These are phyloP conservation scores for Pentamera pediparva DNA, from an alignment of 53 echinoderm and acorn worm species.

Conservation along the genomic window DNA sequence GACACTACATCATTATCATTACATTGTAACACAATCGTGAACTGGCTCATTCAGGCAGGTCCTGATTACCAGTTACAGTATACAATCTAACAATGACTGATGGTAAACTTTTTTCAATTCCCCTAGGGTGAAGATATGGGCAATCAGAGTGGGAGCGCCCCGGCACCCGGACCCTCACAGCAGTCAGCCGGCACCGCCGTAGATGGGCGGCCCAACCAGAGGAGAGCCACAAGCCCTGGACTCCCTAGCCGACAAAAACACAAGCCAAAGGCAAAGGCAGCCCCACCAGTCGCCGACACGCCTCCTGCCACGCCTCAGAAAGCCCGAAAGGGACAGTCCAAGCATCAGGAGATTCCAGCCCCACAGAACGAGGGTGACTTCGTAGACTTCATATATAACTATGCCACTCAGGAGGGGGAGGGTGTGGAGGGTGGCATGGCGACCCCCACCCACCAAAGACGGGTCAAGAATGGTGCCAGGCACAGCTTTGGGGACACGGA, in stretches of 20 bases:
- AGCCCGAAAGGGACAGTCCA: constrained; percentile 31
- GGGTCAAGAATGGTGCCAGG: constrained; percentile 37
- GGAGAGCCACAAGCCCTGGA: constrained; percentile 83
- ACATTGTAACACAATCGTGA: too few relatives aligned
- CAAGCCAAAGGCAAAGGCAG: constrained; percentile 46
- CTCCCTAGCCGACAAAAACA: constrained; percentile 52
- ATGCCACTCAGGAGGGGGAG: constrained; percentile 74
- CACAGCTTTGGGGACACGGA: constrained; percentile 45
- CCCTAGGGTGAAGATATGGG: constrained; percentile 83
- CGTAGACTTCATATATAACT: constrained; percentile 89
- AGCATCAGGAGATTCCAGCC: constrained; percentile 4
- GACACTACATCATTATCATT: too few relatives aligned
- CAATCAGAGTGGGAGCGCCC: constrained; percentile 70
- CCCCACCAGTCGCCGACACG: constrained; percentile 25
- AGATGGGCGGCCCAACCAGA: constrained; percentile 57
- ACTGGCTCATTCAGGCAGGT: too few relatives aligned
- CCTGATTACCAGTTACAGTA: too few relatives aligned
- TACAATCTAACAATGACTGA: neutral
- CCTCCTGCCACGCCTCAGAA: constrained; percentile 25
- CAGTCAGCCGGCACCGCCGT: constrained; percentile 35
- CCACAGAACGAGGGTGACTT: constrained; percentile 39
- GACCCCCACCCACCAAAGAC: constrained; percentile 12
- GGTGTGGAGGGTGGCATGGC: constrained; percentile 17
- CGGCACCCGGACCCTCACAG: constrained; percentile 35
- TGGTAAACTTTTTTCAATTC: neutral